Evolutionary conservation across 2,113 vertebrate species (phyloP), one percentile per base, ranked within the genome.

Genomic region (Dicaeum eximium): DNA sequence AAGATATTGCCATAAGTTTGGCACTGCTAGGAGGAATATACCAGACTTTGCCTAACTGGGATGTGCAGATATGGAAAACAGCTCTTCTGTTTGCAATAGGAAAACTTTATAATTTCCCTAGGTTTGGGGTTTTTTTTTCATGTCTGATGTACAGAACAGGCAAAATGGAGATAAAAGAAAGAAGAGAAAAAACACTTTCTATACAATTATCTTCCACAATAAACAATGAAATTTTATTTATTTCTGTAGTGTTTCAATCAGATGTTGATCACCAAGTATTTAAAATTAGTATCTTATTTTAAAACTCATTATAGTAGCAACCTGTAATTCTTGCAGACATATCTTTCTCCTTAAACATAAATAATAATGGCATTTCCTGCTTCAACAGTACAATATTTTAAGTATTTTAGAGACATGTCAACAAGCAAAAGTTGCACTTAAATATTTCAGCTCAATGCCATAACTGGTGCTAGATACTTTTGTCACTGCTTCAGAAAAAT

Each of bases 381-480:
- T 79, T 85, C 44, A 95, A 72, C 28, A 40, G 24, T 37, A 28
- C 25, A 72, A 57, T 87, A 51, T 85, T 89, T 71, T 85, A 87
- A 12, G 5, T 56, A 84, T 56, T 91, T 93, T 75, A 85, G 35
- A 95, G 53, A 87, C 81, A 54, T 33, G 31, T 75, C 87, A 93
- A 72, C 73, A 91, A 90, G 53, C 35, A 93, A 72, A 93, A 87
- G 45, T 40, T 75, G 44, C 57, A 79, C 80, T 93, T 91, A 90
- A 91, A 91, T 81, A 93, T 72, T 93, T 85, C 78, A 96, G 15
- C 57, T 67, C 48, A 93, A 17, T 73, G 65, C 27, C 17, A 14
- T 79, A 75, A 91, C 61, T 61, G 17, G 45, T 80, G 57, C n/a
- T 80, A 61, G 66, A 82, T 65, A 45, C 3, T 35, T 56, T 90